Evolutionary conservation across 1,140 invertebrate genomes (phyloP).

Genomic region (Rhyacophila brunnea): DNA sequence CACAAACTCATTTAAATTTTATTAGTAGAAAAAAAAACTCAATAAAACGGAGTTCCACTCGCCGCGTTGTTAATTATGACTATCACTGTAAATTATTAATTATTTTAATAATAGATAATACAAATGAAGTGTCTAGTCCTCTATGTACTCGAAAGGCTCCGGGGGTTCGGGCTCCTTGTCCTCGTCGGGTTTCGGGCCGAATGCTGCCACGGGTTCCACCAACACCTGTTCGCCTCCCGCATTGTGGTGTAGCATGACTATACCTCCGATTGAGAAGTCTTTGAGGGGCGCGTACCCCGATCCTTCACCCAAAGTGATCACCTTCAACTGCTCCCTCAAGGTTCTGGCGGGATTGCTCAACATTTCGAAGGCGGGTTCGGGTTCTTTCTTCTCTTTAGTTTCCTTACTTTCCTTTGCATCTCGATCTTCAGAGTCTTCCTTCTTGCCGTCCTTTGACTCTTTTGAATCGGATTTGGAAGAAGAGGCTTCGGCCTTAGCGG

Average conservation of each 20-base stretch:
- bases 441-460: constrained; percentile 52
- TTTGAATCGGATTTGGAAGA: constrained; percentile 48
- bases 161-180: constrained; percentile 96
- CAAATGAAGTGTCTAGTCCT: constrained; percentile 63
- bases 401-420: constrained; percentile 58
- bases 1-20: too few relatives aligned
- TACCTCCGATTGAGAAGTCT: constrained; percentile 91
- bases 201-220: constrained; percentile 92
- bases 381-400: constrained; percentile 74
- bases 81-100: too few relatives aligned
- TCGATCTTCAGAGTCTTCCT: constrained; percentile 48
- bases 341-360: constrained; percentile 92
- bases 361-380: constrained; percentile 88
- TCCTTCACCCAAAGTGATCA: constrained; percentile 77
- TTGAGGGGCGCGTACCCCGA: constrained; percentile 84
- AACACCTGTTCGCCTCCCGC: constrained; percentile 82
- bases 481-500: constrained; percentile 57
- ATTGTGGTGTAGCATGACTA: constrained; percentile 88
- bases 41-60: too few relatives aligned
- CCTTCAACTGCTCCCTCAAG: constrained; percentile 90
- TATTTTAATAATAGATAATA: too few relatives aligned
- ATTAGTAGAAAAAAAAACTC: too few relatives aligned
- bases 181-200: constrained; percentile 90
- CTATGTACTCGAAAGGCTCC: constrained; percentile 94
- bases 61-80: too few relatives aligned